Percentiles rank a stretch among this genome's conserved stretches.
These are phyloP conservation scores for Epinotia ramella DNA, from an alignment of 2,888 invertebrate genomes.

Conservation along the genomic window DNA sequence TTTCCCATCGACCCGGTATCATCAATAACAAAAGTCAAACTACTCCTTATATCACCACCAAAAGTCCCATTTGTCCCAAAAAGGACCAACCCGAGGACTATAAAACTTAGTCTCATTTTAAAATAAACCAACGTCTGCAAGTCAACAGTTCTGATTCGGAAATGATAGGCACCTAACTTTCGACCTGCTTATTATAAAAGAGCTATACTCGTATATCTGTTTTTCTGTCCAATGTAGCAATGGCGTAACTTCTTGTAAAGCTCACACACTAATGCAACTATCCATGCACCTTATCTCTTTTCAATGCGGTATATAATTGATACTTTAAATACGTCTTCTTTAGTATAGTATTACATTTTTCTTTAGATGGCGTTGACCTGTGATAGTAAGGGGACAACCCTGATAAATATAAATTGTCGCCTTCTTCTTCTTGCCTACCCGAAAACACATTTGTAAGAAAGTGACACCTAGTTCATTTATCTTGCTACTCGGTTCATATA, in stretches of 20 bases:
- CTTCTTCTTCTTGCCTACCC: background rate
- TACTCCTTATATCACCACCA: slow-evolving; percentile 56
- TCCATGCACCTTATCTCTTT: background rate
- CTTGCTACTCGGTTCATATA: background rate
- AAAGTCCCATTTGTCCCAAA: slow-evolving; percentile 38
- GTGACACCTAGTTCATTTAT: background rate
- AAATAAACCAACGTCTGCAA: background rate
- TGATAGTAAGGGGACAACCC: slow-evolving; percentile 13
- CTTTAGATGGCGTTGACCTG: slow-evolving; percentile 15
- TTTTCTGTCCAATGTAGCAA: background rate
- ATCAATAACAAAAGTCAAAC: slow-evolving; percentile 71
- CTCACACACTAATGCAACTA: background rate
- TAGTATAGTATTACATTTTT: background rate
- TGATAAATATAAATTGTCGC: slow-evolving; percentile 2
- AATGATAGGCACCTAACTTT: slow-evolving; percentile 8
- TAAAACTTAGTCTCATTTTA: background rate
- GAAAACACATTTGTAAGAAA: background rate
- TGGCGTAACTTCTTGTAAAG: background rate
- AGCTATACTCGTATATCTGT: background rate
- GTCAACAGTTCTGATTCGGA: background rate
- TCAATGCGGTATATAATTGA: background rate
- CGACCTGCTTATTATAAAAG: slow-evolving; percentile 7
- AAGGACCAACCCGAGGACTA: slow-evolving; percentile 1
- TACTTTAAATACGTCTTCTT: too few relatives aligned
- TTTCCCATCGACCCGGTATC: slow-evolving; percentile 65